A percentile compares a stretch with the other conserved stretches of the same genome.
phyloP scores from a whole-genome alignment of 1,140 invertebrate species.

The Drosophila repletoides region DNA sequence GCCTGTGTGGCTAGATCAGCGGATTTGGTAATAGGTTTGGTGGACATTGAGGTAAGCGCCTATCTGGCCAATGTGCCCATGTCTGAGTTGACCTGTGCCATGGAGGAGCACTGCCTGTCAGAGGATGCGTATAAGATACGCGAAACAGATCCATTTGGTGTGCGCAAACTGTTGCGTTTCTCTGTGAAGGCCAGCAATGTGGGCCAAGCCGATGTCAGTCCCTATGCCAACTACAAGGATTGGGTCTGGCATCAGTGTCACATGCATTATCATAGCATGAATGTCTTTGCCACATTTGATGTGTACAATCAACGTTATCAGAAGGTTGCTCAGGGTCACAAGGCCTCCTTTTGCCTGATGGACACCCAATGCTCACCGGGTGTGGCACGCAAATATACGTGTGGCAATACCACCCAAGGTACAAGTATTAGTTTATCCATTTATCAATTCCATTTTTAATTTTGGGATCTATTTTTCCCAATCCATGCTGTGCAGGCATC shows the following conservation, averaged over 20 bases:
- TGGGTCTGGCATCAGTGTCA: slow-evolving; percentile 99
- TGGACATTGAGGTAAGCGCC: slow-evolving; percentile 89
- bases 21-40: slow-evolving; percentile 92
- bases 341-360: slow-evolving; percentile 98
- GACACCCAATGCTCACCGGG: slow-evolving; percentile 93
- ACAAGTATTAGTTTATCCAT: not conserved
- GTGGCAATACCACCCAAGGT: slow-evolving; percentile 94
- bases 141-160: slow-evolving; percentile 47
- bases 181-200: slow-evolving; percentile 92
- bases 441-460: not conserved
- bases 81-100: slow-evolving; percentile 94
- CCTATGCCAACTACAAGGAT: slow-evolving; percentile 92
- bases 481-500: slow-evolving; percentile 86
- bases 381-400: slow-evolving; percentile 89
- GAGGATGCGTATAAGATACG: slow-evolving; percentile 91
- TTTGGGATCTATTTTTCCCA: slow-evolving; percentile 21
- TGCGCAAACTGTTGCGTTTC: slow-evolving; percentile 64
- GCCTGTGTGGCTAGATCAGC: slow-evolving; percentile 88
- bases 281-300: slow-evolving; percentile 97
- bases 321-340: slow-evolving; percentile 96
- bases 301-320: slow-evolving; percentile 89
- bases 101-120: slow-evolving; percentile 97
- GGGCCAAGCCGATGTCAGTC: slow-evolving; percentile 95
- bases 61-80: slow-evolving; percentile 94
- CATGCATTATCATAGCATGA: slow-evolving; percentile 99